A percentile compares a stretch with the other conserved stretches of the same genome.
Conservation (phyloP, 1,140 invertebrate genomes). For the Euura saliciscinereae region DNA sequence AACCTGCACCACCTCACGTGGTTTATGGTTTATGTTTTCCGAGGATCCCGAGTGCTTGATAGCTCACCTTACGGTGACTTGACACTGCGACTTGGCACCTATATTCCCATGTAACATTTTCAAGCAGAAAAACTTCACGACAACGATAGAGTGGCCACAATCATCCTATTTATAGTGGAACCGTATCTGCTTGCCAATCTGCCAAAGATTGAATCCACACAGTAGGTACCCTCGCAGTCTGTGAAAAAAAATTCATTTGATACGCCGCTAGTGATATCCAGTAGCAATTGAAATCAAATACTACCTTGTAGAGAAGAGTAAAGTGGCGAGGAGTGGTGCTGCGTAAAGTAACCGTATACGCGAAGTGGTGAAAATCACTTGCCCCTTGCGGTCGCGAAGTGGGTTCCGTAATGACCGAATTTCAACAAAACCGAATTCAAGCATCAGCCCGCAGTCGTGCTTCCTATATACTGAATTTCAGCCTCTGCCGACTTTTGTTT, state of each 20-base stretch:
- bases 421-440: not conserved
- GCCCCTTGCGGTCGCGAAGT: not conserved
- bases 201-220: too few relatives aligned
- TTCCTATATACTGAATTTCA: too few relatives aligned
- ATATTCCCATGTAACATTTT: too few relatives aligned
- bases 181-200: too few relatives aligned
- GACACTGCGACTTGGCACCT: not conserved
- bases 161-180: too few relatives aligned
- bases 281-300: slow-evolving; percentile 5
- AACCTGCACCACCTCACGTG: slow-evolving; percentile 29
- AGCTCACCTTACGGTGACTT: not conserved
- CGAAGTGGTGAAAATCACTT: not conserved
- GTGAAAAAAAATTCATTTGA: not conserved
- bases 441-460: too few relatives aligned
- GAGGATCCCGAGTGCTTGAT: not conserved
- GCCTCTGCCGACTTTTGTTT: too few relatives aligned
- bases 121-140: too few relatives aligned
- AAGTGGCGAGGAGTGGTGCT: not conserved
- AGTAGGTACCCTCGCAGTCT: too few relatives aligned
- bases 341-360: not conserved
- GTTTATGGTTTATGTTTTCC: slow-evolving; percentile 29
- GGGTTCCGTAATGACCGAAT: not conserved
- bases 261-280: not conserved
- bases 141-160: too few relatives aligned
- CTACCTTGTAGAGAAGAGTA: not conserved